phyloP scores from a whole-genome alignment of 2,797 vertebrate genomes.

The Mallotus villosus region DNA sequence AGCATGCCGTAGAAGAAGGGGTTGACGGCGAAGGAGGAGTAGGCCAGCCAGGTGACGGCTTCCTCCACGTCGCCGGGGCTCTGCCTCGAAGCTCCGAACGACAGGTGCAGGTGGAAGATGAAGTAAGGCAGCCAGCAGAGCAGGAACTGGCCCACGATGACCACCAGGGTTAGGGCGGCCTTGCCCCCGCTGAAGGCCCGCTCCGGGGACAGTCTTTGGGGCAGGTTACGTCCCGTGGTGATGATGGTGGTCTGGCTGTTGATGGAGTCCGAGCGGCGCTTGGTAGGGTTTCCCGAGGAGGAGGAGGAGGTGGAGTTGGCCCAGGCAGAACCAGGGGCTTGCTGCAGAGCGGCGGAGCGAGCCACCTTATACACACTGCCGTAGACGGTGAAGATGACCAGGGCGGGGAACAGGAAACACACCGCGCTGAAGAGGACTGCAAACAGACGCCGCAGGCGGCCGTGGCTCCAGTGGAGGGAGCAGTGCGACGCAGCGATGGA shows the following conservation, averaged over 20 bases:
- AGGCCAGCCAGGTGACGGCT: slow-evolving; percentile 89
- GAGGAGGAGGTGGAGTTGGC: slow-evolving; percentile 20
- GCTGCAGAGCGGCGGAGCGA: slow-evolving; percentile 83
- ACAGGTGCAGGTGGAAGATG: slow-evolving; percentile 85
- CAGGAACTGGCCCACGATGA: slow-evolving; percentile 92
- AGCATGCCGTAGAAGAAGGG: slow-evolving; percentile 91
- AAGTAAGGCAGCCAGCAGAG: slow-evolving; percentile 94
- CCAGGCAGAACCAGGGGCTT: slow-evolving; percentile 69
- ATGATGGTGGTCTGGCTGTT: slow-evolving; percentile 89
- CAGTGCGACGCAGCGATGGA: slow-evolving; percentile 87
- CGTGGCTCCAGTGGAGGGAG: slow-evolving; percentile 87
- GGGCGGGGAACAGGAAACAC: slow-evolving; percentile 85
- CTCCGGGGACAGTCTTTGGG: slow-evolving; percentile 76
- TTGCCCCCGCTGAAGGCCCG: slow-evolving; percentile 84
- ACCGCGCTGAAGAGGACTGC: slow-evolving; percentile 84
- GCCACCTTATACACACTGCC: slow-evolving; percentile 89
- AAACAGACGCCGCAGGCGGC: slow-evolving; percentile 81
- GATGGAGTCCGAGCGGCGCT: slow-evolving; percentile 82
- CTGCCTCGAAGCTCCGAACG: slow-evolving; percentile 62
- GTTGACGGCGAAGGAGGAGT: slow-evolving; percentile 89
- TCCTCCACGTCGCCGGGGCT: slow-evolving; percentile 77
- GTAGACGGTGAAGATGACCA: slow-evolving; percentile 87
- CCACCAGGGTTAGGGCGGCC: slow-evolving; percentile 86
- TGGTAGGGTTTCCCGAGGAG: slow-evolving; percentile 53
- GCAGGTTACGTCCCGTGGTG: slow-evolving; percentile 68